Conservation (phyloP, 2,888 invertebrate species). For the Scaptomyza caliginosa region DNA sequence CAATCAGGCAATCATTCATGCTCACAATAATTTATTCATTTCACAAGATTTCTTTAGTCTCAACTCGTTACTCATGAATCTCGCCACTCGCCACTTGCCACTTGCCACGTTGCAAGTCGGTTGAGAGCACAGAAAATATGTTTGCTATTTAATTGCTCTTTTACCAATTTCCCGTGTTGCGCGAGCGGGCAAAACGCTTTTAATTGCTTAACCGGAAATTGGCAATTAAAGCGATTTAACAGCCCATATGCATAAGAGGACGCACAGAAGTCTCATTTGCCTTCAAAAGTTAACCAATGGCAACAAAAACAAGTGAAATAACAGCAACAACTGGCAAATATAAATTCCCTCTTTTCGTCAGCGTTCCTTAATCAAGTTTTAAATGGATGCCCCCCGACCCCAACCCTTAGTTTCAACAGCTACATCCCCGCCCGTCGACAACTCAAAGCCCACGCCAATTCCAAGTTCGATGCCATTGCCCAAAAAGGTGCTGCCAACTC, state of each 20-base stretch:
- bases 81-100: not conserved
- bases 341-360: conserved; percentile 7
- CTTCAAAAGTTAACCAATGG: conserved; percentile 39
- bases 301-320: not conserved
- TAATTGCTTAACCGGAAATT: conserved; percentile 80
- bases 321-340: conserved; percentile 1
- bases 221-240: conserved; percentile 81
- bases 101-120: conserved; percentile 10
- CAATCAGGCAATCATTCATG: conserved; percentile 68
- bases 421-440: not conserved
- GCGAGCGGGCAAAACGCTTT: conserved; percentile 66
- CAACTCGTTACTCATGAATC: not conserved
- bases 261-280: conserved; percentile 47
- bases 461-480: conserved; percentile 15
- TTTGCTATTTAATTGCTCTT: conserved; percentile 70
- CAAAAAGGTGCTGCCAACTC: conserved; percentile 74
- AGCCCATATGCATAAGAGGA: conserved; percentile 71
- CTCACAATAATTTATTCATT: conserved; percentile 73
- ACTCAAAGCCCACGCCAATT: conserved; percentile 3
- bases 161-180: conserved; percentile 63
- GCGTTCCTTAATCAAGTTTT: conserved; percentile 78
- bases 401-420: not conserved
- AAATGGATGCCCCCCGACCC: conserved; percentile 51
- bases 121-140: conserved; percentile 59
- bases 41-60: conserved; percentile 23